These are phyloP conservation scores for Psix sp. DNA, from an alignment of 1,140 invertebrate genomes.

Conservation along the genomic window DNA sequence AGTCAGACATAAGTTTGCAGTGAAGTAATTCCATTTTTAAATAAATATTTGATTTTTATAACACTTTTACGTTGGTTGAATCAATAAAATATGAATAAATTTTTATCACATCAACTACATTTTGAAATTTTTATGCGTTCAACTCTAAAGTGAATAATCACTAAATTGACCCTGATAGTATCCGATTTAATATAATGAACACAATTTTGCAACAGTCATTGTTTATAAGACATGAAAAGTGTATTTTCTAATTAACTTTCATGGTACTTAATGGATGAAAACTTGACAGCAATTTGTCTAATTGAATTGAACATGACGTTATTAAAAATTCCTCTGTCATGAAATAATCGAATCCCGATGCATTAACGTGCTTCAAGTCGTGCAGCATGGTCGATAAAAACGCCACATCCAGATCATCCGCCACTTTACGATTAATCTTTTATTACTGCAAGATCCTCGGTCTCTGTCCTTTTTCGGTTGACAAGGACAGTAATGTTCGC, in stretches of 20 bases:
- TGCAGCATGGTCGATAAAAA: conserved; percentile 42
- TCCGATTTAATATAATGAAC: no score
- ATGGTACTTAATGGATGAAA: conserved; percentile 8
- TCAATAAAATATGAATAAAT: no score
- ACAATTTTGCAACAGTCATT: no score
- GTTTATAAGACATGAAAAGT: background rate
- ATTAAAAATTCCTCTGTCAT: conserved; percentile 31
- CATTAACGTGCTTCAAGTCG: conserved; percentile 26
- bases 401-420: conserved; percentile 1
- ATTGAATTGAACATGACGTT: conserved; percentile 30
- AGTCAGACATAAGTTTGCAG: background rate
- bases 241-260: conserved; percentile 1
- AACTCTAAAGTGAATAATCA: no score
- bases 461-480: conserved; percentile 30
- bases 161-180: no score
- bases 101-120: no score
- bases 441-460: conserved; percentile 49
- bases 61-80: no score
- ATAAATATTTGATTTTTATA: no score
- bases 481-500: conserved; percentile 1
- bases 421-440: conserved; percentile 23
- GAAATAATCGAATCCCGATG: conserved; percentile 8
- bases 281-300: conserved; percentile 34
- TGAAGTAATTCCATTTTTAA: no score
- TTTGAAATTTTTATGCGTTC: no score